phyloP scores from a whole-genome alignment of 2,113 vertebrate genomes.

The Scortum barcoo region DNA sequence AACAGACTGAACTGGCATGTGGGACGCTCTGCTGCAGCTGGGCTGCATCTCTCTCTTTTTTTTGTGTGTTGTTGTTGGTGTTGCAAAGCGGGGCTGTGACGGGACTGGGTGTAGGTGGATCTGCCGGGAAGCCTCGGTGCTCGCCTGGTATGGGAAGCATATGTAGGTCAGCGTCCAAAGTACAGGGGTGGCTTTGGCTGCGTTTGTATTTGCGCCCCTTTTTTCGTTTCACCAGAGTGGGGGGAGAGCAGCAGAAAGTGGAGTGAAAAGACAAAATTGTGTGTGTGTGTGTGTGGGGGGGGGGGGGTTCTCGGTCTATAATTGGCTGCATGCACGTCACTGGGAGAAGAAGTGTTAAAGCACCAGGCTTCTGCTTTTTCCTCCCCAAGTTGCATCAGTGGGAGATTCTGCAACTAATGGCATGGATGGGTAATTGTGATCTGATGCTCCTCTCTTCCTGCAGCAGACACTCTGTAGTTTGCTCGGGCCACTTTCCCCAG shows the following conservation, averaged over 20 bases:
- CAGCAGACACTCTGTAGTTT: conserved; percentile 27
- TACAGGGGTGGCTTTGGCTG: conserved; percentile 24
- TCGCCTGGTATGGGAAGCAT: conserved; percentile 41
- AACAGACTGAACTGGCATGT: conserved; percentile 20
- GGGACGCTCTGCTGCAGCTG: background rate
- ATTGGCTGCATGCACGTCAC: conserved; percentile 10
- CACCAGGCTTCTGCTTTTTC: background rate
- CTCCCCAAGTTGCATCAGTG: conserved; percentile 19
- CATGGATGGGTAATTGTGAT: conserved; percentile 3
- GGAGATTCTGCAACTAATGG: conserved; percentile 20
- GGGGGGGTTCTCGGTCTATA: background rate
- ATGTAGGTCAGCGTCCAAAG: conserved; percentile 77
- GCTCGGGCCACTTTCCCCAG: conserved; percentile 42
- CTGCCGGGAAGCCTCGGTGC: conserved; percentile 37
- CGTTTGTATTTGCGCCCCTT: background rate
- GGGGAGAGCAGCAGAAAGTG: background rate
- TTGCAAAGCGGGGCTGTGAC: background rate
- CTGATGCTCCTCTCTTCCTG: too few species aligned
- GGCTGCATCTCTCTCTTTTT: background rate
- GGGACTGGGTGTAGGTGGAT: background rate
- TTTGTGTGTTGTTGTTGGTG: background rate
- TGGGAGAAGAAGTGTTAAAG: conserved; percentile 6
- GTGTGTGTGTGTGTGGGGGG: too few species aligned
- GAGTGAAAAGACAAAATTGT: background rate
- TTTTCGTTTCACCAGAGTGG: background rate